These are phyloP conservation scores for Stichodactyla helianthus DNA, from an alignment of 64 coral and sea anemone species.

Conservation along the genomic window DNA sequence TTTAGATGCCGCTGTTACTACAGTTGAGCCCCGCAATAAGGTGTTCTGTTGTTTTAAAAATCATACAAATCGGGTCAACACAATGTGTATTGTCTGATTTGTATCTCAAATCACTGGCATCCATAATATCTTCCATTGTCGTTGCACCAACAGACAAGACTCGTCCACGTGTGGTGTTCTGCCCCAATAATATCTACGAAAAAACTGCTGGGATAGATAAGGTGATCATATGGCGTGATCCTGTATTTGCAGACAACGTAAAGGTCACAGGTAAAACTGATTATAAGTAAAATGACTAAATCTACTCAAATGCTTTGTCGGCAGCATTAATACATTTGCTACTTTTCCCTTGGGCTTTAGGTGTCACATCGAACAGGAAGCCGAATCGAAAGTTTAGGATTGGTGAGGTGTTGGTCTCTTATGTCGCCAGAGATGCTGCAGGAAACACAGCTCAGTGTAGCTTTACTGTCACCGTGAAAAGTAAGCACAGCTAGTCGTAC, in stretches of 20 bases:
- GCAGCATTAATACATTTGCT: not conserved
- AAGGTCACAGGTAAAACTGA: constrained; percentile 14
- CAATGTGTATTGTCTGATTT: too few relatives aligned
- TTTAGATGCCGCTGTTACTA: too few relatives aligned
- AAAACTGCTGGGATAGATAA: not conserved
- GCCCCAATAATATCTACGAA: constrained; percentile 24
- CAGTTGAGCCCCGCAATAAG: too few relatives aligned
- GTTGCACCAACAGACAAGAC: constrained; percentile 19
- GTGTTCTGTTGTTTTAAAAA: too few relatives aligned
- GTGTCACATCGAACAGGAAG: constrained; percentile 11
- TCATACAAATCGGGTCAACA: too few relatives aligned
- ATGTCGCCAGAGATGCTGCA: constrained; percentile 10
- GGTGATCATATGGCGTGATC: constrained; percentile 22
- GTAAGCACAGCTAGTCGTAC: constrained; percentile 1
- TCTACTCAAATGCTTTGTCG: not conserved
- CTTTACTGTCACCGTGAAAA: constrained; percentile 11
- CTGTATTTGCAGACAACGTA: constrained; percentile 47
- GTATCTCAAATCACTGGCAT: too few relatives aligned
- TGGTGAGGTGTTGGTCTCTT: constrained; percentile 10
- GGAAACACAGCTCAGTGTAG: constrained; percentile 18
- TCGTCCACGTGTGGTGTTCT: constrained; percentile 26
- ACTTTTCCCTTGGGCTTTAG: not conserved
- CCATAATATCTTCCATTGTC: not conserved
- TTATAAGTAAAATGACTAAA: too few relatives aligned
- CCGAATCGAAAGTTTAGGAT: constrained; percentile 17